Conservation (phyloP, 1,140 invertebrate genomes). For the Laodelphax striatellus region DNA sequence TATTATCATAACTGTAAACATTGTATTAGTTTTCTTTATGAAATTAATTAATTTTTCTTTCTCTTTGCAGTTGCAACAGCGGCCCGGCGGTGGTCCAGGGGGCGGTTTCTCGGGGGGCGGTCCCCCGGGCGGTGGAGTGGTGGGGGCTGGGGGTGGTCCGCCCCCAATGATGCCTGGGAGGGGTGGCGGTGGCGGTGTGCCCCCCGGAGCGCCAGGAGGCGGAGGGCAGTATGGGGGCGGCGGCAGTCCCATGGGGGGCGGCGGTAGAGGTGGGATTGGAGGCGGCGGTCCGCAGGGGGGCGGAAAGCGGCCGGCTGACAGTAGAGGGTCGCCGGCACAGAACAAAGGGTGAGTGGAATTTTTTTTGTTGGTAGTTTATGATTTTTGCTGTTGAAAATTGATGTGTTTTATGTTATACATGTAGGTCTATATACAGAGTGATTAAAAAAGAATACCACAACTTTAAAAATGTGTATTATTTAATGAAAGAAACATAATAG, state of each 20-base stretch:
- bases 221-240: conserved; percentile 34
- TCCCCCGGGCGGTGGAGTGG: conserved; percentile 19
- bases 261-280: conserved; percentile 43
- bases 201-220: too few species aligned
- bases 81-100: conserved; percentile 28
- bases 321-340: conserved; percentile 44
- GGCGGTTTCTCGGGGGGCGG: conserved; percentile 15
- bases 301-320: conserved; percentile 47
- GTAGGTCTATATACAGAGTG: too few species aligned
- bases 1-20: neutral
- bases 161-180: conserved; percentile 39
- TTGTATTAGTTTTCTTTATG: neutral
- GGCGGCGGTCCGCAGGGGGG: conserved; percentile 39
- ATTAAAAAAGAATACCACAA: too few species aligned
- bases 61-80: conserved; percentile 33
- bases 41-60: conserved; percentile 15
- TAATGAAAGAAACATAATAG: too few species aligned
- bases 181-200: conserved; percentile 33
- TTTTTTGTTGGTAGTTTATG: too few species aligned
- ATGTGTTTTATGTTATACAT: too few species aligned
- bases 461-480: too few species aligned
- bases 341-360: conserved; percentile 17
- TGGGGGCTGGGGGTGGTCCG: conserved; percentile 31
- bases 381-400: too few species aligned
- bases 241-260: conserved; percentile 41